Percentiles rank a stretch among this genome's conserved stretches.
phyloP scores from a whole-genome alignment of 1,140 invertebrate genomes.

The Hydropsyche tenuis region DNA sequence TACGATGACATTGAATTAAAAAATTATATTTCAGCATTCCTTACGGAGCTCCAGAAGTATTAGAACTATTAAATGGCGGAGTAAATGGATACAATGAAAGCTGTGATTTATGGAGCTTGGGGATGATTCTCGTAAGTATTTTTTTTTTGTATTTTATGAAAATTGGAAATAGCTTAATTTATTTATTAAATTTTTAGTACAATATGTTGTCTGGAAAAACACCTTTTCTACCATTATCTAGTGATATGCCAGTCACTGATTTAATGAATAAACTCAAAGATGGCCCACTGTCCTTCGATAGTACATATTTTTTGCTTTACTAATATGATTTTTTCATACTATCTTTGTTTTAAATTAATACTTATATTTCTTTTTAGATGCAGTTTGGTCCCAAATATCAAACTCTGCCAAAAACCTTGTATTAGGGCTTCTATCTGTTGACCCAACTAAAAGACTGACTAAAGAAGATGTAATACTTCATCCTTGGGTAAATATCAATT shows the following conservation, averaged over 20 bases:
- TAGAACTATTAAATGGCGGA: conserved; percentile 63
- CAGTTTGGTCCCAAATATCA: conserved; percentile 77
- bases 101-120: conserved; percentile 93
- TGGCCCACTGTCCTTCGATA: conserved; percentile 77
- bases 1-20: not conserved
- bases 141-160: too few species aligned
- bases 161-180: too few species aligned
- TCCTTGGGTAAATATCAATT: conserved; percentile 46
- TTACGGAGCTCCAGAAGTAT: conserved; percentile 91
- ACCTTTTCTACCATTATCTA: conserved; percentile 73
- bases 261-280: conserved; percentile 82
- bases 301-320: conserved; percentile 46
- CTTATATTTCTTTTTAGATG: conserved; percentile 53
- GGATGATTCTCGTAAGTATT: conserved; percentile 74
- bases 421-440: conserved; percentile 75
- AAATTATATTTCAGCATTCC: conserved; percentile 55
- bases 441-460: conserved; percentile 73
- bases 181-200: conserved; percentile 63
- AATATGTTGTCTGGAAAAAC: conserved; percentile 86
- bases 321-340: not conserved
- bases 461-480: conserved; percentile 51
- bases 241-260: conserved; percentile 73
- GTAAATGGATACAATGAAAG: conserved; percentile 79
- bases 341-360: conserved; percentile 1
- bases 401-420: conserved; percentile 78